Evolutionary conservation across 2,888 invertebrate genomes (phyloP).

Genomic region (Dascillus cervinus): DNA sequence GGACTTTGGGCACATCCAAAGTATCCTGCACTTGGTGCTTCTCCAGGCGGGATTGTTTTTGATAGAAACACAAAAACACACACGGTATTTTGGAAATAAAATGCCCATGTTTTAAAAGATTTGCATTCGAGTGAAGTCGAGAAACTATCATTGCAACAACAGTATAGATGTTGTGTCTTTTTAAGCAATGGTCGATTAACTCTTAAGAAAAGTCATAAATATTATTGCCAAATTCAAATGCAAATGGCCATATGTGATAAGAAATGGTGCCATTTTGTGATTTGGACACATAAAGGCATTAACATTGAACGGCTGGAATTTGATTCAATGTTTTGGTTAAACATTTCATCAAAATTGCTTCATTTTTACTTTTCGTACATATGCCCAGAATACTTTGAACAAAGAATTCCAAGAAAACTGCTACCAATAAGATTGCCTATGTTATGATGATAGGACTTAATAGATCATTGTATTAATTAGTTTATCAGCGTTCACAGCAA

Average conservation of each 20-base stretch:
- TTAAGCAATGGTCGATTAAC: not conserved
- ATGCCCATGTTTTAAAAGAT: conserved; percentile 2
- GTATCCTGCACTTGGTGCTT: conserved; percentile 1
- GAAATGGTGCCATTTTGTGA: conserved; percentile 19
- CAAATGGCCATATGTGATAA: conserved; percentile 17
- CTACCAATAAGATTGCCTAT: too few species aligned
- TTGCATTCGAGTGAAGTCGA: not conserved
- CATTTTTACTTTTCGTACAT: conserved; percentile 3
- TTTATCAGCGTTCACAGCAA: too few species aligned
- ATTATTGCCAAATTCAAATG: conserved; percentile 19
- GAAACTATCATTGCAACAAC: not conserved
- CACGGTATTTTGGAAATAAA: not conserved
- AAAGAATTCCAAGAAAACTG: conserved; percentile 8
- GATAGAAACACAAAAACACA: not conserved
- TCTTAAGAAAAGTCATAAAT: conserved; percentile 16
- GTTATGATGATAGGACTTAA: too few species aligned
- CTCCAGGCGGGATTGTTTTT: conserved; percentile 2
- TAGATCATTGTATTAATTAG: too few species aligned
- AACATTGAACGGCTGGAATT: conserved; percentile 6
- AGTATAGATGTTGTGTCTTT: not conserved
- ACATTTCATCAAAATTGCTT: conserved; percentile 1
- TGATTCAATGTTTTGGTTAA: conserved; percentile 6
- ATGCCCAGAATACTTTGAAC: conserved; percentile 9
- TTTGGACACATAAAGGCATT: conserved; percentile 16
- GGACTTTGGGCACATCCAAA: not conserved